Evolutionary conservation across 2,888 invertebrate genomes (phyloP).

Genomic region (Flexamia atlantica): DNA sequence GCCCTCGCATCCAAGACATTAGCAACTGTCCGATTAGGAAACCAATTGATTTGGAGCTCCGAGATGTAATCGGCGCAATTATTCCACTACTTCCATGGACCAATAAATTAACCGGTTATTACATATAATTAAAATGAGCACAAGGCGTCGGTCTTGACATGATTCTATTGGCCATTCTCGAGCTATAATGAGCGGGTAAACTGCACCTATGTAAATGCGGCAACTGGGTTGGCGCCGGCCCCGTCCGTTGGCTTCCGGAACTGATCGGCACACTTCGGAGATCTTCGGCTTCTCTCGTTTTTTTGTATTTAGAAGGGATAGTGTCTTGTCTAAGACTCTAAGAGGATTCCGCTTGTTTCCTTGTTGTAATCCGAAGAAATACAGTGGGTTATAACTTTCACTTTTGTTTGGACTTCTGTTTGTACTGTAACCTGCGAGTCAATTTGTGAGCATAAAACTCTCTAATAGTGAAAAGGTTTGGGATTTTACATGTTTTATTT

Average conservation of each 20-base stretch:
- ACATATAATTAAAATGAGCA: constrained; percentile 49
- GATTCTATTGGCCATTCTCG: constrained; percentile 48
- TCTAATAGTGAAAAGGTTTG: too few relatives aligned
- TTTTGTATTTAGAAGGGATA: background rate
- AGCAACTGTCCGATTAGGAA: constrained; percentile 43
- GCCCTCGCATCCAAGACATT: background rate
- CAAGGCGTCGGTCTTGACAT: constrained; percentile 49
- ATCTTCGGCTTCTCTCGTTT: background rate
- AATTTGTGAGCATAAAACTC: too few relatives aligned
- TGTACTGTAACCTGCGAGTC: too few relatives aligned
- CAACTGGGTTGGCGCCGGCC: constrained; percentile 44
- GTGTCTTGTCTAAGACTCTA: background rate
- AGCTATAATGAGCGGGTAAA: constrained; percentile 49
- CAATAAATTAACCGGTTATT: constrained; percentile 48
- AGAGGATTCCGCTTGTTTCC: constrained; percentile 41
- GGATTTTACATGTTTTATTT: too few relatives aligned
- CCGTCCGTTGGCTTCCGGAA: constrained; percentile 4
- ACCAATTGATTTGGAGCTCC: constrained; percentile 40
- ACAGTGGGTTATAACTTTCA: constrained; percentile 28
- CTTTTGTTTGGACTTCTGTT: constrained; percentile 1
- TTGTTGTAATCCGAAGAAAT: constrained; percentile 11
- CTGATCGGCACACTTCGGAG: constrained; percentile 34
- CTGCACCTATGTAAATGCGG: constrained; percentile 38
- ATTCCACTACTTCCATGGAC: constrained; percentile 13
- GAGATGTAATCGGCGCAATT: constrained; percentile 49